These are phyloP conservation scores for Fistularia tabacaria DNA, from an alignment of 2,797 vertebrate species.

Conservation along the genomic window DNA sequence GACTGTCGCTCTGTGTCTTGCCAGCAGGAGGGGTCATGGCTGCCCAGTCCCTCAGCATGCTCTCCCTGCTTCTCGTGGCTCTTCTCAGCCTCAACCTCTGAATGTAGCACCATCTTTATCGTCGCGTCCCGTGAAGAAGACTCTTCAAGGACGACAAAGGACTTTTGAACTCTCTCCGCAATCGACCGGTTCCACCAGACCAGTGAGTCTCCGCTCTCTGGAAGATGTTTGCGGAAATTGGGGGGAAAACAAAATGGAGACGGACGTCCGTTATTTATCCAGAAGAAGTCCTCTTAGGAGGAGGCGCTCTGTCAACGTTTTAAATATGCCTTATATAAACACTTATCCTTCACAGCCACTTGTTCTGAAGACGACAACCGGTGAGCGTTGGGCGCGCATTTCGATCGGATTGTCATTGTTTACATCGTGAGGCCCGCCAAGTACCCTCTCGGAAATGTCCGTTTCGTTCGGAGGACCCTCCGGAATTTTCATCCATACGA, in stretches of 20 bases:
- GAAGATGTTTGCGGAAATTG: slow-evolving; percentile 61
- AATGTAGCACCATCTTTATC: slow-evolving; percentile 84
- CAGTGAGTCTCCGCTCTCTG: slow-evolving; percentile 48
- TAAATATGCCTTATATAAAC: slow-evolving; percentile 98
- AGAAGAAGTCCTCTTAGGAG: slow-evolving; percentile 78
- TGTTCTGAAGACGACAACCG: slow-evolving; percentile 65
- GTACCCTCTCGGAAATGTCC: slow-evolving; percentile 9
- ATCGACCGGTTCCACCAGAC: slow-evolving; percentile 58
- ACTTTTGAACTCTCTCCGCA: slow-evolving; percentile 73
- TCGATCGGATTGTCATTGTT: slow-evolving; percentile 38
- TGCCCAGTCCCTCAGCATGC: slow-evolving; percentile 60
- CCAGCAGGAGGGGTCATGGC: slow-evolving; percentile 73
- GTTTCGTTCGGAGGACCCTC: slow-evolving; percentile 16
- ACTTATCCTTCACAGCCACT: slow-evolving; percentile 87
- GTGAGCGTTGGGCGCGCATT: slow-evolving; percentile 75
- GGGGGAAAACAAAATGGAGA: slow-evolving; percentile 54
- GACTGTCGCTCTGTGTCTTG: slow-evolving; percentile 33
- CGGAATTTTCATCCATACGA: slow-evolving; percentile 27
- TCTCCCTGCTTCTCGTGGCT: slow-evolving; percentile 76
- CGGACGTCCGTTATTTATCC: slow-evolving; percentile 82
- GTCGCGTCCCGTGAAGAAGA: slow-evolving; percentile 72
- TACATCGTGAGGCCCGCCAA: slow-evolving; percentile 15
- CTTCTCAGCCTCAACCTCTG: slow-evolving; percentile 84
- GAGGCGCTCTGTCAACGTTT: slow-evolving; percentile 89
- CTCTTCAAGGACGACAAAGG: slow-evolving; percentile 75